Percentiles rank a stretch among this genome's conserved stretches.
Conservation (phyloP, 2,888 invertebrate genomes). For the Cephus pygmeus region DNA sequence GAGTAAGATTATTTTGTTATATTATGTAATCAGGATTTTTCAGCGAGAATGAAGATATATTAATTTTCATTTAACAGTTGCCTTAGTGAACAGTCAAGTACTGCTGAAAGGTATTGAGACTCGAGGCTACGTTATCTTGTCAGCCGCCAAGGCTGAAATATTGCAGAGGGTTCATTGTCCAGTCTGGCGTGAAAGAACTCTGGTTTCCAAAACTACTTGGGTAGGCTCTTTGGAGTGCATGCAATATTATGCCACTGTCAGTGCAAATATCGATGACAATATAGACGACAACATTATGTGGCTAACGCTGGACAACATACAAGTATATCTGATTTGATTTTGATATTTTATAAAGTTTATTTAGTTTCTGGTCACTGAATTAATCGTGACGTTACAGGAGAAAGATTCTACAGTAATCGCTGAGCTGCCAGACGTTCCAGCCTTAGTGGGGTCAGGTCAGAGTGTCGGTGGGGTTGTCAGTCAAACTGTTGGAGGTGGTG, state of each 20-base stretch:
- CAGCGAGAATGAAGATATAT: background rate
- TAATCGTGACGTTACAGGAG: slow-evolving; percentile 63
- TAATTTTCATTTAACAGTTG: slow-evolving; percentile 71
- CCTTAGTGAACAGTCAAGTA: slow-evolving; percentile 92
- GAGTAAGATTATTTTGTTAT: slow-evolving; percentile 71
- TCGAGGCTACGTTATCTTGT: slow-evolving; percentile 95
- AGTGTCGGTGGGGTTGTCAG: slow-evolving; percentile 97
- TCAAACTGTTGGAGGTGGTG: slow-evolving; percentile 85
- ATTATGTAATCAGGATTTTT: slow-evolving; percentile 4
- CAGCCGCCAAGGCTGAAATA: slow-evolving; percentile 96
- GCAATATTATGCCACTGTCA: slow-evolving; percentile 99
- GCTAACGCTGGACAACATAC: slow-evolving; percentile 94
- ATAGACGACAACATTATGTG: slow-evolving; percentile 91
- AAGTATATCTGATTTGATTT: slow-evolving; percentile 61
- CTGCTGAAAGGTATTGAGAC: slow-evolving; percentile 96
- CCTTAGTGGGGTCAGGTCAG: slow-evolving; percentile 92
- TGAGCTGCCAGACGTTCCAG: slow-evolving; percentile 86
- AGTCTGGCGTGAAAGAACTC: slow-evolving; percentile 86
- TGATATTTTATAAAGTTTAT: background rate
- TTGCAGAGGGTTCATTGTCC: slow-evolving; percentile 89
- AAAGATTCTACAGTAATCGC: slow-evolving; percentile 82
- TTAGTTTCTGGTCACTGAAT: background rate
- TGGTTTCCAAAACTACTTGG: slow-evolving; percentile 96
- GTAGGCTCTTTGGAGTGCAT: slow-evolving; percentile 94
- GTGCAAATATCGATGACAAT: slow-evolving; percentile 70